These are phyloP conservation scores for Tetanocera ferruginea DNA, from an alignment of 2,888 invertebrate species.

Conservation along the genomic window DNA sequence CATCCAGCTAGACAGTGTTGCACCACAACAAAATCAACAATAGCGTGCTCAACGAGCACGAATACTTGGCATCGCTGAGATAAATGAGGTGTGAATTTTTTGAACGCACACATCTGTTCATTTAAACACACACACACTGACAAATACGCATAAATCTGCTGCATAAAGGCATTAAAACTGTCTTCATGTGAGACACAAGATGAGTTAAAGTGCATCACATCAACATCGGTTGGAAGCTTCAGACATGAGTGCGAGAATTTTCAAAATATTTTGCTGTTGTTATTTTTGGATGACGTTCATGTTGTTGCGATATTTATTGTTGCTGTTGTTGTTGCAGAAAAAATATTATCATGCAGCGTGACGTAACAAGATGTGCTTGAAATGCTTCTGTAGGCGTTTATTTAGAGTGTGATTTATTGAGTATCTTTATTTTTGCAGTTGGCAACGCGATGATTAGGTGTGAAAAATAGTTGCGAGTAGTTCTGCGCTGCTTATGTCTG, in stretches of 20 bases:
- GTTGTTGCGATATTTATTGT: background rate
- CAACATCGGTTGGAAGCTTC: background rate
- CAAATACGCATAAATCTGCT: background rate
- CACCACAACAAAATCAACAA: background rate
- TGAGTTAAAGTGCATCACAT: background rate
- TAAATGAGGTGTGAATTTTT: constrained; percentile 11
- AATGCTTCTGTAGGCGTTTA: too few species aligned
- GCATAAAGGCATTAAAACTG: background rate
- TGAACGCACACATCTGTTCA: background rate
- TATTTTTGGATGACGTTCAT: background rate
- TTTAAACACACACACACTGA: background rate
- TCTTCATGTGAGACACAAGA: background rate
- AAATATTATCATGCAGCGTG: background rate
- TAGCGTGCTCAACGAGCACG: too few species aligned
- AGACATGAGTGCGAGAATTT: constrained; percentile 24
- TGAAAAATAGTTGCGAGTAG: background rate
- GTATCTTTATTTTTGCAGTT: background rate
- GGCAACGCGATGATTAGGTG: background rate
- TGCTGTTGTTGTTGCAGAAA: background rate
- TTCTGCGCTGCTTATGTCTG: background rate
- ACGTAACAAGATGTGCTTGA: background rate
- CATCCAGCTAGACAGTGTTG: background rate
- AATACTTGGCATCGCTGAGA: background rate
- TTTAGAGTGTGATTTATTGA: too few species aligned
- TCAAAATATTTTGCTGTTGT: constrained; percentile 14